Evolutionary conservation across 2,888 invertebrate species (phyloP).

Genomic region (Lasioglossum vierecki): DNA sequence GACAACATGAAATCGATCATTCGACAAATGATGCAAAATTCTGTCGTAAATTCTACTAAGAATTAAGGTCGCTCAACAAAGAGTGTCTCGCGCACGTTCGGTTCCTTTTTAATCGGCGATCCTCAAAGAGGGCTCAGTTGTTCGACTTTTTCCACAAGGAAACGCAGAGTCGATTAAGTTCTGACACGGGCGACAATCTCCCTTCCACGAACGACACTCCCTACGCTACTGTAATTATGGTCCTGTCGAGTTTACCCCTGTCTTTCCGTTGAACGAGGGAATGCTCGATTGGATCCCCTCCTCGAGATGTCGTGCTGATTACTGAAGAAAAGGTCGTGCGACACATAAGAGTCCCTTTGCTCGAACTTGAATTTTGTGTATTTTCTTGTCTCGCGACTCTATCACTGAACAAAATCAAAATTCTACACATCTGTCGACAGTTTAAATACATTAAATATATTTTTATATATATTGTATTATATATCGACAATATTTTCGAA

Average conservation of each 20-base stretch:
- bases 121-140: slow-evolving; percentile 21
- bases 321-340: neutral
- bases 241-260: slow-evolving; percentile 11
- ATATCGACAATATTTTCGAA: too few relatives aligned
- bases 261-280: slow-evolving; percentile 21
- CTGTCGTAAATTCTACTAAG: neutral
- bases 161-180: slow-evolving; percentile 43
- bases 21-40: neutral
- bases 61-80: neutral
- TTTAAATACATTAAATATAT: too few relatives aligned
- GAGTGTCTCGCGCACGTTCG: neutral
- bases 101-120: slow-evolving; percentile 10
- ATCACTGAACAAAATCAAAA: too few relatives aligned
- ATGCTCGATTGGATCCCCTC: slow-evolving; percentile 32
- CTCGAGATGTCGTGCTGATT: slow-evolving; percentile 12
- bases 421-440: too few relatives aligned
- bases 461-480: too few relatives aligned
- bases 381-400: too few relatives aligned
- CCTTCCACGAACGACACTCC: slow-evolving; percentile 17
- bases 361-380: neutral
- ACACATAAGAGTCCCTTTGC: neutral
- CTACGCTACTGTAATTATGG: slow-evolving; percentile 42
- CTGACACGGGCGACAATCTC: slow-evolving; percentile 21
- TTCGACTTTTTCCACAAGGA: neutral
- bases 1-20: too few relatives aligned